A percentile compares a stretch with the other conserved stretches of the same genome.
phyloP scores from a whole-genome alignment of 2,113 vertebrate genomes.

The Tretioscincus oriximinensis region DNA sequence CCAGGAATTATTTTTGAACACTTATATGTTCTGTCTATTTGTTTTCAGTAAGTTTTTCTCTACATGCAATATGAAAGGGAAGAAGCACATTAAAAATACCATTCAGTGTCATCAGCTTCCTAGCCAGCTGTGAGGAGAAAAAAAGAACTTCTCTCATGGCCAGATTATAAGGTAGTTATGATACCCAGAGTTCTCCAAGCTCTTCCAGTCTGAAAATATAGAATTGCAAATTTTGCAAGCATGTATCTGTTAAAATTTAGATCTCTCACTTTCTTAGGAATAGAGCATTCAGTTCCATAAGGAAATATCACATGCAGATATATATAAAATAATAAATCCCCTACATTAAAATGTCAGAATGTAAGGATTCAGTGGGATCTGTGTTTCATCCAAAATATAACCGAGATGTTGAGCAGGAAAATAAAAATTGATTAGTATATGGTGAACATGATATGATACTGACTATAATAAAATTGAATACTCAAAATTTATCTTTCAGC shows the following conservation, averaged over 20 bases:
- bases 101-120: neutral
- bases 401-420: neutral
- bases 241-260: constrained; percentile 17
- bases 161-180: neutral
- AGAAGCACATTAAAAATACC: rapidly evolving
- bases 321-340: neutral
- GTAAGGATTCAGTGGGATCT: neutral
- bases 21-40: neutral
- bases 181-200: neutral
- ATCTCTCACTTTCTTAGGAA: constrained; percentile 21
- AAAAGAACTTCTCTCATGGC: neutral
- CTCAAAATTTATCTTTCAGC: neutral
- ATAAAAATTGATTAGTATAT: neutral
- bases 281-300: neutral
- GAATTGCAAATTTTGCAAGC: constrained; percentile 28
- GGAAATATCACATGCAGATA: neutral
- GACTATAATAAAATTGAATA: neutral
- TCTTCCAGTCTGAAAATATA: constrained; percentile 2
- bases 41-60: constrained; percentile 24
- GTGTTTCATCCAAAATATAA: neutral
- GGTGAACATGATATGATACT: neutral
- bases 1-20: constrained; percentile 1
- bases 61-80: neutral
- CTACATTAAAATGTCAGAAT: neutral
- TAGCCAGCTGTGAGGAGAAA: constrained; percentile 8